phyloP scores from a whole-genome alignment of 2,888 invertebrate species.

The Drosophila macrospina region DNA sequence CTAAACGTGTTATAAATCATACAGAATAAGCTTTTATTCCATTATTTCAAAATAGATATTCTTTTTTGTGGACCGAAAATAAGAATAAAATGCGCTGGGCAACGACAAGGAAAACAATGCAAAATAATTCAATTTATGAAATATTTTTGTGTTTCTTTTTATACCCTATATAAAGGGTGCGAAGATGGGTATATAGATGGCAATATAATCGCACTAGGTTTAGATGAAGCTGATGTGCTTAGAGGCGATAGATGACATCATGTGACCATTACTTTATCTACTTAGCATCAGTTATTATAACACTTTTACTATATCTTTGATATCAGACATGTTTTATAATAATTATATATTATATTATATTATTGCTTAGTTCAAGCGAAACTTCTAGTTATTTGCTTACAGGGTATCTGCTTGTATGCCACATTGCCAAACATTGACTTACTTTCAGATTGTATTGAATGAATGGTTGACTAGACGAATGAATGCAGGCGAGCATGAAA shows the following conservation, averaged over 20 bases:
- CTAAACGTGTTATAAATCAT: constrained; percentile 67
- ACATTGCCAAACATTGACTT: not conserved
- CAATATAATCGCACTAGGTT: not conserved
- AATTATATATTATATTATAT: too few species aligned
- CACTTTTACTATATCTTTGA: too few species aligned
- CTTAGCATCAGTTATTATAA: too few species aligned
- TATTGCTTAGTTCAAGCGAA: too few species aligned
- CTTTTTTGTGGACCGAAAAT: constrained; percentile 24
- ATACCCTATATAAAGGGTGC: not conserved
- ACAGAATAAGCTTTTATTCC: constrained; percentile 17
- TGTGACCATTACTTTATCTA: too few species aligned
- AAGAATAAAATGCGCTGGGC: constrained; percentile 27
- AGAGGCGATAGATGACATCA: not conserved
- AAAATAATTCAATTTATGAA: constrained; percentile 72
- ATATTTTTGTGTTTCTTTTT: constrained; percentile 51
- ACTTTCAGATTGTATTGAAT: constrained; percentile 3
- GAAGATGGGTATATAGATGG: not conserved
- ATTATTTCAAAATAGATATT: constrained; percentile 36
- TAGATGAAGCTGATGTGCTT: not conserved
- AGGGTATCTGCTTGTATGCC: not conserved
- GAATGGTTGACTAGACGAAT: constrained; percentile 43
- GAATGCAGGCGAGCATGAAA: constrained; percentile 50
- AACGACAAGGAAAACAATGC: constrained; percentile 55
- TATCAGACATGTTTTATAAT: too few species aligned
- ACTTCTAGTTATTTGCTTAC: too few species aligned